These are phyloP conservation scores for rabbit (Oryctolagus cuniculus) DNA, from an alignment of 2,113 vertebrate species.

Conservation along the genomic window DNA sequence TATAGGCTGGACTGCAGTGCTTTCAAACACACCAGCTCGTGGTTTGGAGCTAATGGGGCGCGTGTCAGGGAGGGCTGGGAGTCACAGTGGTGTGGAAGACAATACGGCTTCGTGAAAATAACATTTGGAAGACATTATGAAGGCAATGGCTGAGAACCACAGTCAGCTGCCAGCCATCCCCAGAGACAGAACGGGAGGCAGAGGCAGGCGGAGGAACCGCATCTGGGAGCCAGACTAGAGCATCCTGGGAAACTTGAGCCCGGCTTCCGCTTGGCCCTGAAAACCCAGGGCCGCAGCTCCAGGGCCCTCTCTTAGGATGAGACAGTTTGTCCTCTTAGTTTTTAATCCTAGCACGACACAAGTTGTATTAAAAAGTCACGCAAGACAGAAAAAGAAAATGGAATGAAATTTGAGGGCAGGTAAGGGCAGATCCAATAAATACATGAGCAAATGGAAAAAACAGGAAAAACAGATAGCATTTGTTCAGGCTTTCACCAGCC, in stretches of 20 bases:
- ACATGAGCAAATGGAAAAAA: background rate
- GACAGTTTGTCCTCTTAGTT: background rate
- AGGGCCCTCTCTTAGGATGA: conserved; percentile 13
- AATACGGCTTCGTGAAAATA: conserved; percentile 82
- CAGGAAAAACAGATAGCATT: background rate
- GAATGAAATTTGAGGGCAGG: background rate
- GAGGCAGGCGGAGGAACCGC: conserved; percentile 48
- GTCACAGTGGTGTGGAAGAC: conserved; percentile 69
- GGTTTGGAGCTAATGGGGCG: conserved; percentile 63
- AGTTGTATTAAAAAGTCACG: background rate
- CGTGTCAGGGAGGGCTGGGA: conserved; percentile 73
- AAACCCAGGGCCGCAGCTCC: conserved; percentile 58
- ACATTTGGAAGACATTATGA: conserved; percentile 84
- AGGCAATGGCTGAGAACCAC: conserved; percentile 80
- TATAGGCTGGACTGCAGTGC: background rate
- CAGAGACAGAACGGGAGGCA: conserved; percentile 60
- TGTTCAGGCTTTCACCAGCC: fast-evolving
- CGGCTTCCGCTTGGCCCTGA: conserved; percentile 20
- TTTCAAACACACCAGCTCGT: conserved; percentile 24
- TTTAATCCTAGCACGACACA: background rate
- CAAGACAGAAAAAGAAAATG: conserved; percentile 16
- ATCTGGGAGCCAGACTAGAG: conserved; percentile 74
- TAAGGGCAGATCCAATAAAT: background rate
- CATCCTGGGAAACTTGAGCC: conserved; percentile 65
- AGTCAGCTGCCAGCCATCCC: conserved; percentile 84